Evolutionary conservation across 2,888 invertebrate species (phyloP).

Genomic region (Belgica antarctica): DNA sequence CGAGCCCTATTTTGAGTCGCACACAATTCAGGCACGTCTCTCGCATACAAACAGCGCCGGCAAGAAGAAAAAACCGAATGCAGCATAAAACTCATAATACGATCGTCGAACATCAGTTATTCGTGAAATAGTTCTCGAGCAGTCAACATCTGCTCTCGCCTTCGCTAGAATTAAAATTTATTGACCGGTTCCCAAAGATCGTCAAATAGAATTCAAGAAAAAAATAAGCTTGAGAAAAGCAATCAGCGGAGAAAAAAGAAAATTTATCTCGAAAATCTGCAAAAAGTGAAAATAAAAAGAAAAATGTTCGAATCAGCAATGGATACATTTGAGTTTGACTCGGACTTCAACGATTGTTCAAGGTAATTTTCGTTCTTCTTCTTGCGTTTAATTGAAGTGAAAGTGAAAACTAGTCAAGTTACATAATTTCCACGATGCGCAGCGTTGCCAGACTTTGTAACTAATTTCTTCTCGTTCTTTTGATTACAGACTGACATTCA

Average conservation of each 20-base stretch:
- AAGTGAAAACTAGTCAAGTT: background rate
- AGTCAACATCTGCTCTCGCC: slow-evolving; percentile 33
- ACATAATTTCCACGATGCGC: background rate
- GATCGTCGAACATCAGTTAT: slow-evolving; percentile 23
- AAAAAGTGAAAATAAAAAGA: background rate
- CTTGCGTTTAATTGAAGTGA: background rate
- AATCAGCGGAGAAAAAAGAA: background rate
- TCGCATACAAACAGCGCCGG: slow-evolving; percentile 18
- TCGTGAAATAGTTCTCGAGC: slow-evolving; percentile 35
- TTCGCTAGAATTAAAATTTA: background rate
- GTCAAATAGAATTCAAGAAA: background rate
- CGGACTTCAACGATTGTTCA: background rate
- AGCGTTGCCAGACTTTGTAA: background rate
- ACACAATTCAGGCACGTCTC: background rate
- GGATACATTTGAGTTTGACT: slow-evolving; percentile 10
- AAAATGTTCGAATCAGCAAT: background rate
- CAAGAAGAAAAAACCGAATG: slow-evolving; percentile 16
- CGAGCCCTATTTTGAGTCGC: slow-evolving; percentile 31
- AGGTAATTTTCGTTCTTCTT: background rate
- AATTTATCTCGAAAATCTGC: background rate
- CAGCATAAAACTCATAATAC: slow-evolving; percentile 40
- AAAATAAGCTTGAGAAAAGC: background rate
- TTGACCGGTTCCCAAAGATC: background rate
- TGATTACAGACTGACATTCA: background rate
- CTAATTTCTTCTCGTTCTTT: background rate